phyloP scores from a whole-genome alignment of 2,113 vertebrate species.

The Calidris pygmaea region DNA sequence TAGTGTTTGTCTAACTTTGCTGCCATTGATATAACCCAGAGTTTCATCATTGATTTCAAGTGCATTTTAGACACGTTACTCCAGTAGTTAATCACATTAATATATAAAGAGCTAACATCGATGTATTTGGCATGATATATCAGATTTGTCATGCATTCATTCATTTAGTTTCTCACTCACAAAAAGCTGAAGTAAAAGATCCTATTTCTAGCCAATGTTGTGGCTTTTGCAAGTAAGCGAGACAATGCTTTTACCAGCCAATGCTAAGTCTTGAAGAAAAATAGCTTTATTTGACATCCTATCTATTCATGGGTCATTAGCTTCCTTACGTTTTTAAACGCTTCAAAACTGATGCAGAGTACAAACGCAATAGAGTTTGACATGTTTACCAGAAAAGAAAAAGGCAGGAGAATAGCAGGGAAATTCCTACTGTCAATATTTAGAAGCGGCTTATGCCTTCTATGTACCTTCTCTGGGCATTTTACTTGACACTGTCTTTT shows the following conservation, averaged over 20 bases:
- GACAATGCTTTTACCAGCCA: background rate
- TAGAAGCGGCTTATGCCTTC: slow-evolving; percentile 20
- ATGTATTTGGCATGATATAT: background rate
- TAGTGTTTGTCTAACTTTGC: background rate
- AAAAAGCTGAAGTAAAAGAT: background rate
- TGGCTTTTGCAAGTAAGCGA: background rate
- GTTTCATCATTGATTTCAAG: background rate
- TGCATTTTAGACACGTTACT: background rate
- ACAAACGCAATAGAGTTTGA: slow-evolving; percentile 39
- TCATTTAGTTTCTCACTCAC: background rate
- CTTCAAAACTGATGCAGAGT: slow-evolving; percentile 10
- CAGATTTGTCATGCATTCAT: background rate
- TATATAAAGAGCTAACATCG: background rate
- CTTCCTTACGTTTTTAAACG: slow-evolving; percentile 9
- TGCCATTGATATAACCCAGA: background rate
- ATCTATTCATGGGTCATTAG: slow-evolving; percentile 9
- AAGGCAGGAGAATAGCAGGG: background rate
- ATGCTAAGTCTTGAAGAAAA: slow-evolving; percentile 5
- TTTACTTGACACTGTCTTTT: slow-evolving; percentile 66
- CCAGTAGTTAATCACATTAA: background rate
- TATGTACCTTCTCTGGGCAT: slow-evolving; percentile 20
- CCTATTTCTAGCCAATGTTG: background rate
- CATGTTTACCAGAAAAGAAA: slow-evolving; percentile 42
- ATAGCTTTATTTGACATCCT: slow-evolving; percentile 37
- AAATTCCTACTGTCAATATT: slow-evolving; percentile 61